Percentiles rank a stretch among this genome's conserved stretches.
phyloP scores from a whole-genome alignment of 1,140 invertebrate genomes.

The Drosophila equinoxialis region DNA sequence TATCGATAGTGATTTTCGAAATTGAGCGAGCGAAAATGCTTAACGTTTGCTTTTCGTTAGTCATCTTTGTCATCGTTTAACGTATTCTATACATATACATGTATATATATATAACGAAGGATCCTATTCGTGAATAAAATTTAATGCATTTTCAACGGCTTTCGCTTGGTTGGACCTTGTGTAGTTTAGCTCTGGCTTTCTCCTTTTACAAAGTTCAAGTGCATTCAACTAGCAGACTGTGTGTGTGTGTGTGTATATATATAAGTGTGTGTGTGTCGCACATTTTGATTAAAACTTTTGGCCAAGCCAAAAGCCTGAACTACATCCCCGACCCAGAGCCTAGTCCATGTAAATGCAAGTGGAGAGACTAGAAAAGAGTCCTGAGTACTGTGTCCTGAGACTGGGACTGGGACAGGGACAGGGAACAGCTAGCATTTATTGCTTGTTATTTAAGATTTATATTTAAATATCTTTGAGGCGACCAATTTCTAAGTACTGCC shows the following conservation, averaged over 20 bases:
- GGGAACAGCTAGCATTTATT: slow-evolving; percentile 74
- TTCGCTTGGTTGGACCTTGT: slow-evolving; percentile 47
- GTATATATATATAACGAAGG: too few species aligned
- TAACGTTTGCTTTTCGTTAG: neutral
- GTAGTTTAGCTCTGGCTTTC: slow-evolving; percentile 1
- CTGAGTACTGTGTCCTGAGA: neutral
- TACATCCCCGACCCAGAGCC: too few species aligned
- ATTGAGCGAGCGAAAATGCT: neutral
- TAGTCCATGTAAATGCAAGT: neutral
- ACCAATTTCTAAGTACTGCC: slow-evolving; percentile 65
- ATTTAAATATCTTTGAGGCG: slow-evolving; percentile 76
- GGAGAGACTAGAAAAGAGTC: neutral
- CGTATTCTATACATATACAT: neutral
- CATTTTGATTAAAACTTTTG: slow-evolving; percentile 74
- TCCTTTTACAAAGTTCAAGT: slow-evolving; percentile 51
- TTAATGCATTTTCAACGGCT: slow-evolving; percentile 58
- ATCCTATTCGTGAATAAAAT: slow-evolving; percentile 16
- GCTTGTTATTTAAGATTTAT: slow-evolving; percentile 79
- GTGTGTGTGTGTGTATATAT: slow-evolving; percentile 32
- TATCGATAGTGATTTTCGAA: slow-evolving; percentile 8
- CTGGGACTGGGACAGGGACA: slow-evolving; percentile 25
- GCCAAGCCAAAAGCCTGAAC: neutral
- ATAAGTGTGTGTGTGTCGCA: slow-evolving; percentile 57
- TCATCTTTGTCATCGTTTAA: slow-evolving; percentile 1
- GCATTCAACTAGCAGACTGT: slow-evolving; percentile 58